Conservation (phyloP, 2,113 vertebrate genomes). For the Jacana jacana region DNA sequence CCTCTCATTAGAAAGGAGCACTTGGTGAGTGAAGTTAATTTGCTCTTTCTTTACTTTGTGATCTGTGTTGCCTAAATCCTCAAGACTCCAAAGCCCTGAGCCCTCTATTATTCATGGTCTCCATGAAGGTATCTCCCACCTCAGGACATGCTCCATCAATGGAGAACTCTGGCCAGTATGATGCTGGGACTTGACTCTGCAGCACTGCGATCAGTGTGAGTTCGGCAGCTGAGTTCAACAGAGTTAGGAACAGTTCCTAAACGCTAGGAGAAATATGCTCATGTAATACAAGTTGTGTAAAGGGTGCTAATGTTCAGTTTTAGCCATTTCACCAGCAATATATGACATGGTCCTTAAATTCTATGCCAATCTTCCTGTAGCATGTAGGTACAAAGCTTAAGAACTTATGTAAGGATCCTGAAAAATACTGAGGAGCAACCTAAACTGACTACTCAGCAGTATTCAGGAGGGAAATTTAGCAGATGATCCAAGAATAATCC, state of each 20-base stretch:
- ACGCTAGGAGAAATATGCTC: not conserved
- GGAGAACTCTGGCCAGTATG: not conserved
- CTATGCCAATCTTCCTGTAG: not conserved
- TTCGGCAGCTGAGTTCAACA: not conserved
- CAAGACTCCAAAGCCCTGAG: not conserved
- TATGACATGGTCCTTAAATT: not conserved
- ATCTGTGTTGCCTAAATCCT: not conserved
- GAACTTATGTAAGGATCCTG: not conserved
- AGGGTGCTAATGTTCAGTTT: not conserved
- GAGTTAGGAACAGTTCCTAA: not conserved
- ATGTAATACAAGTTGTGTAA: not conserved
- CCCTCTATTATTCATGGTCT: not conserved
- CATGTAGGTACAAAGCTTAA: not conserved
- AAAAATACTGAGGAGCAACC: not conserved
- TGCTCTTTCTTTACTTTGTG: not conserved
- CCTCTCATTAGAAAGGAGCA: constrained; percentile 11
- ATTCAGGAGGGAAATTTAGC: not conserved
- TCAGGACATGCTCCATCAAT: not conserved
- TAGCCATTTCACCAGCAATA: not conserved
- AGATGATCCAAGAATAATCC: not conserved
- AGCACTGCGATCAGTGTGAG: not conserved
- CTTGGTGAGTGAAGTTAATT: not conserved
- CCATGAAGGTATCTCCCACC: not conserved
- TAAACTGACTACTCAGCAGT: not conserved
- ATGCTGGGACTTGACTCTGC: not conserved